A percentile compares a stretch with the other conserved stretches of the same genome.
Conservation (phyloP, 1,140 invertebrate genomes). For the Pogonus chalceus region DNA sequence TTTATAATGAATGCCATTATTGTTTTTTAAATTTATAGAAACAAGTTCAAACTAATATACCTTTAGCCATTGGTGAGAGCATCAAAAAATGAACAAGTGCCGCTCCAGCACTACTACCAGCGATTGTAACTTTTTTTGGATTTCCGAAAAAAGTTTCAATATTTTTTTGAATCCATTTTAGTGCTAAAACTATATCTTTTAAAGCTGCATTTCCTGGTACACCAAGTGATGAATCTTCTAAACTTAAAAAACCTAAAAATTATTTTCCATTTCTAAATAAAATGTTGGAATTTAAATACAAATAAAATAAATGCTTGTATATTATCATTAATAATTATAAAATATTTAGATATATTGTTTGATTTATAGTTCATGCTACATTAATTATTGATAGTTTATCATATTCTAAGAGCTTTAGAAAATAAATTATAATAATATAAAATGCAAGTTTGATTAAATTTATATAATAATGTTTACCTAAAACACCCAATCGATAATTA, state of each 20-base stretch:
- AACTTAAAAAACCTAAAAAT: constrained; percentile 23
- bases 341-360: background rate
- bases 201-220: constrained; percentile 51
- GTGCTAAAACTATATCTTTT: constrained; percentile 47
- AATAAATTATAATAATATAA: background rate
- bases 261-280: constrained; percentile 8
- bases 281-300: background rate
- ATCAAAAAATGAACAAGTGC: constrained; percentile 28
- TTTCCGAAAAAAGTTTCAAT: constrained; percentile 42
- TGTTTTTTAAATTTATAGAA: no score
- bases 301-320: background rate
- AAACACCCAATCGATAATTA: constrained; percentile 38
- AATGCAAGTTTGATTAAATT: no score
- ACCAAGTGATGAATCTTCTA: constrained; percentile 32
- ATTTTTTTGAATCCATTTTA: constrained; percentile 48
- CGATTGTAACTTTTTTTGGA: constrained; percentile 33
- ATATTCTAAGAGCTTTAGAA: background rate
- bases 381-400: background rate
- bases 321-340: constrained; percentile 7
- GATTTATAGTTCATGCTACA: no score
- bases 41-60: constrained; percentile 9
- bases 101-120: constrained; percentile 44
- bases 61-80: constrained; percentile 27
- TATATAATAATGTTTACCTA: constrained; percentile 27
- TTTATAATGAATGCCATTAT: background rate